Conservation (phyloP, 2,113 vertebrate genomes). For the Empidonax alnorum region DNA sequence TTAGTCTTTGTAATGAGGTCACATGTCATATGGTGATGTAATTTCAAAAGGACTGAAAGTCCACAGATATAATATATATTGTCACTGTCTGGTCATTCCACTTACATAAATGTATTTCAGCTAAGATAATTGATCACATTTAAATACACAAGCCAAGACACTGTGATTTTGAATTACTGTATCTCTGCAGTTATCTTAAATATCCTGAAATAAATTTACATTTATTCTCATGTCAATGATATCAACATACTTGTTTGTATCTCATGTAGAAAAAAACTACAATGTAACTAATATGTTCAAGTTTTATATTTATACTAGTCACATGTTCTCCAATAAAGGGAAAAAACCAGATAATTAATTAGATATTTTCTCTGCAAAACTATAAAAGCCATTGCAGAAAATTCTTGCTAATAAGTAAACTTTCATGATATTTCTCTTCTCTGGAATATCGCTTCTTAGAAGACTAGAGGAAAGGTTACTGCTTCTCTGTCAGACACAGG, state of each 20-base stretch:
- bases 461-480: not conserved
- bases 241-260: not conserved
- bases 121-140: not conserved
- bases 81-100: not conserved
- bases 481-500: not conserved
- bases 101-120: not conserved
- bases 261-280: not conserved
- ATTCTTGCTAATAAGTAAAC: not conserved
- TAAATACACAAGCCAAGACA: not conserved
- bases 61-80: not conserved
- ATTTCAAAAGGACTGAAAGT: slow-evolving; percentile 5
- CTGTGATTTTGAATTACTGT: not conserved
- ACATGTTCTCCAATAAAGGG: not conserved
- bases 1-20: slow-evolving; percentile 16
- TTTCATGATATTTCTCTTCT: not conserved
- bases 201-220: not conserved
- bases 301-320: not conserved
- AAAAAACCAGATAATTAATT: not conserved
- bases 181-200: not conserved
- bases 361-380: not conserved
- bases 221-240: not conserved
- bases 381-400: not conserved
- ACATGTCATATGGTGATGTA: slow-evolving; percentile 3
- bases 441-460: not conserved
- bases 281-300: not conserved